Evolutionary conservation across 2,888 invertebrate genomes (phyloP).

Genomic region (Beris morrisii): DNA sequence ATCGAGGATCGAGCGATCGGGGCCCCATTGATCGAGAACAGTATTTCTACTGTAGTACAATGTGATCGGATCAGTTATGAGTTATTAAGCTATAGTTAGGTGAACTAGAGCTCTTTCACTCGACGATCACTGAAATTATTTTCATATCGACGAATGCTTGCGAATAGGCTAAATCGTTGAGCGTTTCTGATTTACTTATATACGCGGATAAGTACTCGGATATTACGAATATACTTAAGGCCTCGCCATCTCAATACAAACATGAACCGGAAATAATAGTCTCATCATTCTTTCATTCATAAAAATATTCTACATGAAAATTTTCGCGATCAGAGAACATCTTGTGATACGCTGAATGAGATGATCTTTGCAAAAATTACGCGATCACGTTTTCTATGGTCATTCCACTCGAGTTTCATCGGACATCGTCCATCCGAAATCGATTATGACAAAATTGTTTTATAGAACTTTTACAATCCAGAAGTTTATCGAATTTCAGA

Average conservation of each 20-base stretch:
- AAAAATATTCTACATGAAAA: conserved; percentile 2
- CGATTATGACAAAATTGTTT: too few relatives aligned
- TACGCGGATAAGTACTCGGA: conserved; percentile 8
- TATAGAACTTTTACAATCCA: too few relatives aligned
- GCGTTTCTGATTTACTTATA: conserved; percentile 31
- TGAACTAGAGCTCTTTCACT: conserved; percentile 1
- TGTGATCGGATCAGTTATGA: conserved; percentile 34
- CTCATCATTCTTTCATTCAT: conserved; percentile 28
- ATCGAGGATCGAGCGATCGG: neutral
- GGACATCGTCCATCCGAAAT: too few relatives aligned
- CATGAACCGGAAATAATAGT: conserved; percentile 27
- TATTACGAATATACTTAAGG: conserved; percentile 8
- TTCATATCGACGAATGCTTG: conserved; percentile 3
- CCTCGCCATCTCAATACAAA: neutral
- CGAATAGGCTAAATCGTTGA: conserved; percentile 22
- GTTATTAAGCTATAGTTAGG: conserved; percentile 32
- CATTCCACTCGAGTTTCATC: conserved; percentile 5
- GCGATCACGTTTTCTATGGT: conserved; percentile 14
- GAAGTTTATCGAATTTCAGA: too few relatives aligned
- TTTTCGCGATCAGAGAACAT: neutral
- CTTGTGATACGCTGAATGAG: neutral
- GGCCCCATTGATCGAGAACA: conserved; percentile 20
- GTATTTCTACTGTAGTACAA: conserved; percentile 25
- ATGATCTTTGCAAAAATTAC: conserved; percentile 7
- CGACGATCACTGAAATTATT: neutral